Evolutionary conservation across 2,113 vertebrate genomes (phyloP), one percentile per base, ranked within the genome.

Genomic region (Aphyosemion australe): DNA sequence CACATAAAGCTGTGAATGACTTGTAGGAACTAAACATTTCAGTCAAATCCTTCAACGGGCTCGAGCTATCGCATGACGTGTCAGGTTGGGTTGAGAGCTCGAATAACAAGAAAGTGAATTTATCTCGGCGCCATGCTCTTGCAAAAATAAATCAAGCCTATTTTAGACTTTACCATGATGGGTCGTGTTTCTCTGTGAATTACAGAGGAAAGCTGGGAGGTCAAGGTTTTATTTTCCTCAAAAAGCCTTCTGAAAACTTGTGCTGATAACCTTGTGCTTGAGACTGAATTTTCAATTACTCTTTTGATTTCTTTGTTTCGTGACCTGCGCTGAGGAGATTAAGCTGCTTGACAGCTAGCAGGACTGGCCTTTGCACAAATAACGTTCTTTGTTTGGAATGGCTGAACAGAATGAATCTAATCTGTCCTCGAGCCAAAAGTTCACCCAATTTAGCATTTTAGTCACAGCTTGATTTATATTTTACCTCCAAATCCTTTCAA

Each of bases 41-140:
- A 84, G 71, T 83, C 76, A 19, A 42, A 53, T 42, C 41, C 80
- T 66, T 61, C 83, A 61, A 84, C 65, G 88, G 87, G 81, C 65
- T 31, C 39, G 51, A 64, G 65, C 54, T 84, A 83, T 88, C 74
- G 69, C 69, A 64, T 85, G 85, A 90, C 65, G 67, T 41, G 59
- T 75, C 19, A 72, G 55, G 74, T 61, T 75, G 69, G 81, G 81
- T 55, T 26, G 37, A 63, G 68, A 72, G 83, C 80, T 93, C 85
- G 86, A 59, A 79, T 91, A 84, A 91, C 78, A 90, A 76, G 89
- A 89, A 90, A 89, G 89, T 87, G 81, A 93, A 91, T 76, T 91
- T 84, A 93, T 86, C 80, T 66, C 65, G 87, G 89, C 84, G 80
- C 85, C 87, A 78, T 75, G 65, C 50, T 72, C 72, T 78, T 79